Evolutionary conservation across 2,113 vertebrate species (phyloP).

Genomic region (Grus americana): DNA sequence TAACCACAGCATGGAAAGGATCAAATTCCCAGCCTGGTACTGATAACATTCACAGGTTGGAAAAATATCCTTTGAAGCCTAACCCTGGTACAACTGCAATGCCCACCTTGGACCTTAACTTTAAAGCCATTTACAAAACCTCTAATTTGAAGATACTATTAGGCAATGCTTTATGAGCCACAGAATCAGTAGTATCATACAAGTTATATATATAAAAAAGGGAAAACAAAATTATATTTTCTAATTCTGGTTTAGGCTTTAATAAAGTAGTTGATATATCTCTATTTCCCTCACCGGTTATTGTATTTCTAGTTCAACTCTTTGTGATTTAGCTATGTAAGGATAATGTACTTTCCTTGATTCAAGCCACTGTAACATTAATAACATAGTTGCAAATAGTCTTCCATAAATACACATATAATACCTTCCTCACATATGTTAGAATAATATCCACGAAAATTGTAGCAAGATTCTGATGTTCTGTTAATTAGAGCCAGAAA

Average conservation of each 20-base stretch:
- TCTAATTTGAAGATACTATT: not conserved
- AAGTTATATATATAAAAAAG: not conserved
- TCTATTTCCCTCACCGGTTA: not conserved
- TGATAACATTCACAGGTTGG: not conserved
- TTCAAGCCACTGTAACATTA: not conserved
- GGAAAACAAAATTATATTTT: not conserved
- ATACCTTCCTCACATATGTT: not conserved
- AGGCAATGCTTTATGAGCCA: not conserved
- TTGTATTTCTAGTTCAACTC: not conserved
- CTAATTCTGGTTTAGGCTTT: not conserved
- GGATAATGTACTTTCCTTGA: not conserved
- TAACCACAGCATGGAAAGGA: not conserved
- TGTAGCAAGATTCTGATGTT: not conserved
- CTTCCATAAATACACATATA: not conserved
- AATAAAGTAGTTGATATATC: not conserved
- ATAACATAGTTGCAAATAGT: not conserved
- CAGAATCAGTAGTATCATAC: not conserved
- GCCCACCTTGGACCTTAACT: not conserved
- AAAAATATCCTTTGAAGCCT: not conserved
- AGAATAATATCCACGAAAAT: not conserved
- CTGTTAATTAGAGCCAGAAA: conserved; percentile 13
- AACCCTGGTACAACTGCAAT: not conserved
- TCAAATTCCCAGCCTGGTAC: not conserved
- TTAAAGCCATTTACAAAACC: not conserved
- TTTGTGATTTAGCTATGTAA: not conserved